Conservation (phyloP, 2,888 invertebrate genomes). For the Eucera pruinosa region DNA sequence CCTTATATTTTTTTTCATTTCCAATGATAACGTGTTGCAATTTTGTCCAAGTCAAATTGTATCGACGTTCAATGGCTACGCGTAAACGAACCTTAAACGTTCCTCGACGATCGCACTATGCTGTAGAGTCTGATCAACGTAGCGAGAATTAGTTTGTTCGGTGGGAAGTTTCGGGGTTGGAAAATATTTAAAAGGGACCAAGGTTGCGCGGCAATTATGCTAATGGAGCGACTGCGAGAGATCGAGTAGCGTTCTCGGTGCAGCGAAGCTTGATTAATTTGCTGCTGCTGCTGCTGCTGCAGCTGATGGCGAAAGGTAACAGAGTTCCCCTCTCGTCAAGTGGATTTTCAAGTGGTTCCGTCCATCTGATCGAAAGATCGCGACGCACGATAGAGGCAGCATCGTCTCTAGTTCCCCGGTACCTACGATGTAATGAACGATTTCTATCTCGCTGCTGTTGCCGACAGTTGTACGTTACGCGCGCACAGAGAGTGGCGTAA, state of each 20-base stretch:
- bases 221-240: conserved; percentile 56
- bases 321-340: conserved; percentile 52
- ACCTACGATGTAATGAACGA: conserved; percentile 36
- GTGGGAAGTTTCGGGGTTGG: conserved; percentile 13
- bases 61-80: too few relatives aligned
- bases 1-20: too few relatives aligned
- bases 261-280: conserved; percentile 59
- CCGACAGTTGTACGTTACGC: conserved; percentile 11
- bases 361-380: conserved; percentile 57
- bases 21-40: too few relatives aligned
- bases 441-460: conserved; percentile 42
- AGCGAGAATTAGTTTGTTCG: neutral
- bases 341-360: conserved; percentile 62
- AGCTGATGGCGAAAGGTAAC: conserved; percentile 49
- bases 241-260: conserved; percentile 45
- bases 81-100: neutral
- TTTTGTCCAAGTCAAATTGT: too few relatives aligned
- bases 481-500: neutral
- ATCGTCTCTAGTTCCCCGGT: conserved; percentile 26
- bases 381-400: conserved; percentile 40
- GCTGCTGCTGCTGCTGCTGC: conserved; percentile 24
- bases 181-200: conserved; percentile 35
- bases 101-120: neutral
- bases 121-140: neutral
- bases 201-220: conserved; percentile 37